A percentile compares a stretch with the other conserved stretches of the same genome.
Conservation (phyloP, 2,888 invertebrate genomes). For the Amblyjoppa fuscipennis region DNA sequence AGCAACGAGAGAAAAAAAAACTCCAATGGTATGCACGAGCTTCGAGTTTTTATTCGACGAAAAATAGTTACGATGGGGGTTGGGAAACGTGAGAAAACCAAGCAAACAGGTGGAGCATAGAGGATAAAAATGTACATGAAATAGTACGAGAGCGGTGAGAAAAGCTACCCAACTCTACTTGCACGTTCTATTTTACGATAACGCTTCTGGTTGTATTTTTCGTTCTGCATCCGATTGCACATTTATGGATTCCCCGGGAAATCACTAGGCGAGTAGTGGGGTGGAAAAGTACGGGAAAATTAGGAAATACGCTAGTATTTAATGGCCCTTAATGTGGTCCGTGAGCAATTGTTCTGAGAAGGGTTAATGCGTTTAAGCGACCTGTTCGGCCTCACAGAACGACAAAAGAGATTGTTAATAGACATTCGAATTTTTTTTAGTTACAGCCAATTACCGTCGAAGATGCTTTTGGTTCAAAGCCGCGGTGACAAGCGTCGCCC, state of each 20-base stretch:
- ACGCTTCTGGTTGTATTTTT: neutral
- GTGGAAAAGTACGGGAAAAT: neutral
- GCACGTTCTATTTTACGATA: conserved; percentile 40
- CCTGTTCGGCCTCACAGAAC: neutral
- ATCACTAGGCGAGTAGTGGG: neutral
- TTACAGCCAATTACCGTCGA: too few relatives aligned
- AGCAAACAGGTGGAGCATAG: conserved; percentile 14
- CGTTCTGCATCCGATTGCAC: conserved; percentile 10
- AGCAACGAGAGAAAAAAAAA: conserved; percentile 2
- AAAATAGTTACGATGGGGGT: conserved; percentile 18
- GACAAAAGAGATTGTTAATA: neutral
- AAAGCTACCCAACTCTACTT: conserved; percentile 17
- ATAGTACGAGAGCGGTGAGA: conserved; percentile 4
- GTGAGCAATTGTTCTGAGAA: neutral
- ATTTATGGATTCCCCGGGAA: conserved; percentile 42
- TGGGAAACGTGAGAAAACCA: neutral
- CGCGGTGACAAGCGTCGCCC: too few relatives aligned
- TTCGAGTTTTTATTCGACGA: neutral
- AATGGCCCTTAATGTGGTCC: neutral
- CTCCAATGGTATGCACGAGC: neutral
- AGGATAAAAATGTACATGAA: conserved; percentile 12
- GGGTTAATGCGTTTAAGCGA: neutral
- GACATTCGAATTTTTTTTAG: too few relatives aligned
- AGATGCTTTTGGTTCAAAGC: too few relatives aligned
- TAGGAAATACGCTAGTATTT: neutral